Conservation (phyloP, 2,797 vertebrate species). For the Artibeus lituratus region DNA sequence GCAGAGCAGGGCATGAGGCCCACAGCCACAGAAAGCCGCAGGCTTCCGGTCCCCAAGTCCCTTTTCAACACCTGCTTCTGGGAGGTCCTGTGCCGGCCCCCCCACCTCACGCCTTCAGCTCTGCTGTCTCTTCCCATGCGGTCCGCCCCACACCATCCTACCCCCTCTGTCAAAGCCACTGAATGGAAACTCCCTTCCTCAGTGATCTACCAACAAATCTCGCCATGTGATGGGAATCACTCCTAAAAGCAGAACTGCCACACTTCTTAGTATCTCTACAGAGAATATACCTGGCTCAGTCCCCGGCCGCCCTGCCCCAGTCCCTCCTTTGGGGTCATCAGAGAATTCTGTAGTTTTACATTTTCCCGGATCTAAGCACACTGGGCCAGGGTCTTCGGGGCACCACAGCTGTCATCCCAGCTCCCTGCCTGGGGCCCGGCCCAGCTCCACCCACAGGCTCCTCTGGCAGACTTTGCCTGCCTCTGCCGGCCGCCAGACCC, state of each 20-base stretch:
- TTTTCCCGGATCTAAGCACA: neutral
- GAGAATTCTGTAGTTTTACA: neutral
- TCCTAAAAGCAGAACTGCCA: neutral
- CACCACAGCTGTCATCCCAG: rapidly evolving
- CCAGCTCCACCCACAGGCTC: neutral
- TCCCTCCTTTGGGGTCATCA: neutral
- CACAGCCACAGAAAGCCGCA: neutral
- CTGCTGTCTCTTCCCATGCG: neutral
- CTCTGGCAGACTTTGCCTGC: neutral
- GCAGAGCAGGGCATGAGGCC: neutral
- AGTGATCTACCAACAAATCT: neutral
- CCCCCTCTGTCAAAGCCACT: neutral
- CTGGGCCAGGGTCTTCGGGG: no score
- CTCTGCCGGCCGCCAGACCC: neutral
- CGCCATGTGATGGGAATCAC: rapidly evolving
- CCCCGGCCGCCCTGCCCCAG: neutral
- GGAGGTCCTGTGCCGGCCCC: neutral
- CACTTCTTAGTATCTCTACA: neutral
- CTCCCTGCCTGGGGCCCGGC: neutral
- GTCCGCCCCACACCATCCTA: neutral
- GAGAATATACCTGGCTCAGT: neutral
- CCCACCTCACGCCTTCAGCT: neutral
- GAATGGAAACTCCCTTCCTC: neutral
- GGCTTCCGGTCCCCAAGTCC: neutral
- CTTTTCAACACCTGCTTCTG: neutral